Evolutionary conservation across 2,888 invertebrate genomes (phyloP).

Genomic region (Xestobium rufovillosum): DNA sequence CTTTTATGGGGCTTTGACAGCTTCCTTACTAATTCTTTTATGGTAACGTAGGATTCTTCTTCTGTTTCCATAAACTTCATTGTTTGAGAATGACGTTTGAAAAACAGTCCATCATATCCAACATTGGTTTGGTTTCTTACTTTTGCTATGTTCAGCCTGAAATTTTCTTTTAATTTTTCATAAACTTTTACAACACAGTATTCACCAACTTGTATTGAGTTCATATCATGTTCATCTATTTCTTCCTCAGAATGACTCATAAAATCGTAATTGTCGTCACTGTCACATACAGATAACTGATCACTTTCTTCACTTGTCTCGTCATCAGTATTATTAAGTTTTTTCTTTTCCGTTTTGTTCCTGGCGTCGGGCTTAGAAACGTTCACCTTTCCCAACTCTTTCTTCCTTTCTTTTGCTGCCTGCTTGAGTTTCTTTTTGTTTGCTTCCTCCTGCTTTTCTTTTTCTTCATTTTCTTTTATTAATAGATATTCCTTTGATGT

Average conservation of each 20-base stretch:
- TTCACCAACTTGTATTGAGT: slow-evolving; percentile 4
- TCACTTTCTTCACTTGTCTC: slow-evolving; percentile 8
- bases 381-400: slow-evolving; percentile 1
- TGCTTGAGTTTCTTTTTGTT: background rate
- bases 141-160: slow-evolving; percentile 10
- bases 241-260: slow-evolving; percentile 7
- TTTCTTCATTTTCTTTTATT: slow-evolving; percentile 3
- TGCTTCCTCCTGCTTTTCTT: background rate
- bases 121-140: slow-evolving; percentile 7
- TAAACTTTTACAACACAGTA: slow-evolving; percentile 3
- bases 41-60: slow-evolving; percentile 11
- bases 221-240: slow-evolving; percentile 8
- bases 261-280: slow-evolving; percentile 8
- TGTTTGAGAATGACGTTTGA: slow-evolving; percentile 12
- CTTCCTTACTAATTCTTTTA: slow-evolving; percentile 10
- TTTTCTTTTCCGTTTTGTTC: slow-evolving; percentile 7
- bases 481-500: slow-evolving; percentile 3
- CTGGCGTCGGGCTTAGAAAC: slow-evolving; percentile 2
- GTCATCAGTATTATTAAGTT: slow-evolving; percentile 7
- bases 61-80: slow-evolving; percentile 12
- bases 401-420: background rate
- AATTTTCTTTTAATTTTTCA: slow-evolving; percentile 1
- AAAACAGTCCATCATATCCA: slow-evolving; percentile 10
- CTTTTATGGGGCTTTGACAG: slow-evolving; percentile 10
- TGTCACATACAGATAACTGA: slow-evolving; percentile 8